These are phyloP conservation scores for Drosophila infuscata DNA, from an alignment of 2,888 invertebrate genomes.

Conservation along the genomic window DNA sequence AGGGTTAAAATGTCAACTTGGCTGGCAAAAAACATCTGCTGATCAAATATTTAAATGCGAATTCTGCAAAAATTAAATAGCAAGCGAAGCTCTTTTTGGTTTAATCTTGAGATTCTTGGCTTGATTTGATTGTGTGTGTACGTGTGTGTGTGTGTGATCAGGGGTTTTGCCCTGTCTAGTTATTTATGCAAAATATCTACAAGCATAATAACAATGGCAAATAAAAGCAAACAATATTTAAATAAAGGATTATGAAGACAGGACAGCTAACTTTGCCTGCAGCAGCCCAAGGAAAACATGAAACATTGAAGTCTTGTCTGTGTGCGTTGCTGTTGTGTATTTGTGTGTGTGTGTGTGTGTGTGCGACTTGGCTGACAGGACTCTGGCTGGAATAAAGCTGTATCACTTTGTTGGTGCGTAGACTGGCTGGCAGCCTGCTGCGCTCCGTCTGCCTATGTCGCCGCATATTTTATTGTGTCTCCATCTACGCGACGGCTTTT, in stretches of 20 bases:
- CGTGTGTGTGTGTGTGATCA: constrained; percentile 8
- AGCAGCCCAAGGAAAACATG: constrained; percentile 42
- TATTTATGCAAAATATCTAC: constrained; percentile 76
- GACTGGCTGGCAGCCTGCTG: constrained; percentile 75
- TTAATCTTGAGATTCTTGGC: constrained; percentile 39
- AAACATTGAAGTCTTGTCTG: constrained; percentile 38
- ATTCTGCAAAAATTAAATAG: constrained; percentile 17
- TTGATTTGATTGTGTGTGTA: constrained; percentile 43
- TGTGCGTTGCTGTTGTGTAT: constrained; percentile 12
- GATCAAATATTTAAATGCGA: constrained; percentile 49
- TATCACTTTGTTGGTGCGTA: constrained; percentile 53
- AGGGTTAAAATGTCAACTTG: constrained; percentile 49
- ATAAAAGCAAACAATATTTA: constrained; percentile 74
- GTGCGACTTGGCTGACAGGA: constrained; percentile 36
- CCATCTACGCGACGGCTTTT: constrained; percentile 3
- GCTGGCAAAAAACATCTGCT: constrained; percentile 37
- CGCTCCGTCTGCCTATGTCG: constrained; percentile 37
- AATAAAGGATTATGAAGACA: constrained; percentile 75
- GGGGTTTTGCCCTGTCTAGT: constrained; percentile 53
- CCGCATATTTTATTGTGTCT: constrained; percentile 61
- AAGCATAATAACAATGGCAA: constrained; percentile 70
- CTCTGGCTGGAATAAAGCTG: constrained; percentile 19
- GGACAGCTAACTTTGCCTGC: constrained; percentile 52
- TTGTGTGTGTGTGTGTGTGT: constrained; percentile 17
- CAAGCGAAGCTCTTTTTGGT: constrained; percentile 39